phyloP scores from a whole-genome alignment of 1,140 invertebrate genomes.

The Ceratoteleas bidentatus region DNA sequence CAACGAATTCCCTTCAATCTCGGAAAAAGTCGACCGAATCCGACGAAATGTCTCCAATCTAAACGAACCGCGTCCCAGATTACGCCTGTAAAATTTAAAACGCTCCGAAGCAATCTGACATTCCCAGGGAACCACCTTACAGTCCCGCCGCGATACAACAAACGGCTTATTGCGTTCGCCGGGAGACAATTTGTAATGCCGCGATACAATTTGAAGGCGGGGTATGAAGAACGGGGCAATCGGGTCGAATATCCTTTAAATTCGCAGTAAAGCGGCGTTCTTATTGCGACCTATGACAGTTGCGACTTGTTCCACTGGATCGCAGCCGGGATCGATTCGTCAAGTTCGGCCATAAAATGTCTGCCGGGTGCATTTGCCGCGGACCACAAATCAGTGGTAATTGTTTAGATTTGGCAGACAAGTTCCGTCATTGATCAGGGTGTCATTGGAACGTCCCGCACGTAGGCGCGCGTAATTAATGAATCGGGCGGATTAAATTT shows the following conservation, averaged over 20 bases:
- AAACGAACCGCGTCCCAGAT: background rate
- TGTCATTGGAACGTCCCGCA: conserved; percentile 38
- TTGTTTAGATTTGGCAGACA: conserved; percentile 63
- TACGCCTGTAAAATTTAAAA: background rate
- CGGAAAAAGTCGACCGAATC: too few species aligned
- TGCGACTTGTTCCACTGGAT: conserved; percentile 37
- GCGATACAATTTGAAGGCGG: conserved; percentile 22
- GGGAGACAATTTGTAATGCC: conserved; percentile 37
- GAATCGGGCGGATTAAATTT: conserved; percentile 34
- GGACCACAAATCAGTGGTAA: conserved; percentile 66
- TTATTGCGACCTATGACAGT: conserved; percentile 54
- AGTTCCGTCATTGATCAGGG: conserved; percentile 45
- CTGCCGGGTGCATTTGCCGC: conserved; percentile 49
- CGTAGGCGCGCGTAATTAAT: conserved; percentile 36
- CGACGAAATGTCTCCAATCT: background rate
- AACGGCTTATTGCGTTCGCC: conserved; percentile 31
- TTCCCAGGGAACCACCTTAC: background rate
- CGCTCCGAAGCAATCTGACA: background rate
- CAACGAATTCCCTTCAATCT: too few species aligned
- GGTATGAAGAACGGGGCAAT: conserved; percentile 24
- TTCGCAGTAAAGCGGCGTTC: conserved; percentile 30
- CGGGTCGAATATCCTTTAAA: conserved; percentile 44
- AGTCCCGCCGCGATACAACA: background rate
- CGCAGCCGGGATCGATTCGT: conserved; percentile 43
- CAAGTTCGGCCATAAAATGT: conserved; percentile 59